A percentile compares a stretch with the other conserved stretches of the same genome.
These are phyloP conservation scores for Rhadinocentrus ornatus DNA, from an alignment of 2,797 vertebrate genomes.

Conservation along the genomic window DNA sequence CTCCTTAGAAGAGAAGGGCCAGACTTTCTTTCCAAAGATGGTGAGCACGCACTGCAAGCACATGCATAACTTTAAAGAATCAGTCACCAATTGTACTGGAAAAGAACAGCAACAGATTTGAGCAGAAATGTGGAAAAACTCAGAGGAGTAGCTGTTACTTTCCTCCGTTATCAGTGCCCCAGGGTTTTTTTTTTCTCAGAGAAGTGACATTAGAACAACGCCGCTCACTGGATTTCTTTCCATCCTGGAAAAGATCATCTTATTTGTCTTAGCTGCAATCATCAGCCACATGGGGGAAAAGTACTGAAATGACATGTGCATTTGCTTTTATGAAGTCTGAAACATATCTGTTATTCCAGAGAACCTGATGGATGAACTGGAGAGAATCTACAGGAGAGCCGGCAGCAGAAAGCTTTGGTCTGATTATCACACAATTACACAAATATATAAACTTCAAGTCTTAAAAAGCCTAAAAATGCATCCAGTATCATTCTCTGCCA, in stretches of 20 bases:
- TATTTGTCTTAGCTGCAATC: not conserved
- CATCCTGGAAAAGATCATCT: not conserved
- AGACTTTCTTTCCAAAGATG: constrained; percentile 89
- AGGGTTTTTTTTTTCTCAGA: not conserved
- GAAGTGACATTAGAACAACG: not conserved
- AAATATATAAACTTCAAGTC: not conserved
- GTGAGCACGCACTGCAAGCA: constrained; percentile 69
- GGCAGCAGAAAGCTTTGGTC: constrained; percentile 98
- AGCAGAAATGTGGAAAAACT: not conserved
- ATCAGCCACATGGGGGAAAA: not conserved
- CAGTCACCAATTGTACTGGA: not conserved
- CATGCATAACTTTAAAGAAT: not conserved
- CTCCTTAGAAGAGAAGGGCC: constrained; percentile 92
- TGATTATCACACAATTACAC: constrained; percentile 63
- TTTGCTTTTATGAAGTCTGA: not conserved
- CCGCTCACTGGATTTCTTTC: not conserved
- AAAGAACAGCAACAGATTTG: not conserved
- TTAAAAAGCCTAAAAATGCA: not conserved
- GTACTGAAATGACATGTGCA: not conserved
- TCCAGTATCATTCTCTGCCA: not conserved
- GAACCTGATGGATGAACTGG: constrained; percentile 90
- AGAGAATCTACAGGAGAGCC: constrained; percentile 94
- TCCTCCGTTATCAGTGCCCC: not conserved
- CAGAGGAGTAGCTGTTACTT: not conserved
- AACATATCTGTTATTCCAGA: constrained; percentile 75